Conservation (phyloP, 2,888 invertebrate species). For the Meteorus cinctellus region DNA sequence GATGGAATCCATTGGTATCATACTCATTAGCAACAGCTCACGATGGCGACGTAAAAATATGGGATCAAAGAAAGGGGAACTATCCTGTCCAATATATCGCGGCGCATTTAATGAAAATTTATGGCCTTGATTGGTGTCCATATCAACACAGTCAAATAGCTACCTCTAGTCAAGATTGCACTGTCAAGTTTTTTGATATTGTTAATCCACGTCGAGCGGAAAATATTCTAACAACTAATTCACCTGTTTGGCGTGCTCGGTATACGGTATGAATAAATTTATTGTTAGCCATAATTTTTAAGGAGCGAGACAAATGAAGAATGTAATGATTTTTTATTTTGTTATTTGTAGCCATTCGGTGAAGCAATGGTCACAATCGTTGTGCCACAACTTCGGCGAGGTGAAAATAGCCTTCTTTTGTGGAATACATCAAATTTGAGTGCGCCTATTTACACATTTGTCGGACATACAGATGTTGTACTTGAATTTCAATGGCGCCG, state of each 20-base stretch:
- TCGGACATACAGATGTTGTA: slow-evolving; percentile 96
- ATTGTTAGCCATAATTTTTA: background rate
- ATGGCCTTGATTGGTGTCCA: slow-evolving; percentile 96
- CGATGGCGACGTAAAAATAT: slow-evolving; percentile 95
- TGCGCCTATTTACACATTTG: slow-evolving; percentile 89
- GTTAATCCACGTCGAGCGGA: slow-evolving; percentile 89
- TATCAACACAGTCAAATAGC: slow-evolving; percentile 88
- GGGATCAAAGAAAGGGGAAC: slow-evolving; percentile 93
- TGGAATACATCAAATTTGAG: slow-evolving; percentile 85
- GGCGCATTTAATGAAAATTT: slow-evolving; percentile 90
- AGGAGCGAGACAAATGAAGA: background rate
- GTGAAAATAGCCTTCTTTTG: slow-evolving; percentile 87
- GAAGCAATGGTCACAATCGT: slow-evolving; percentile 93
- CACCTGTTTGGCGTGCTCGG: slow-evolving; percentile 94
- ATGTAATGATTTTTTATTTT: background rate
- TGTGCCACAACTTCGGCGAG: slow-evolving; percentile 91
- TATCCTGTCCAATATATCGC: slow-evolving; percentile 94
- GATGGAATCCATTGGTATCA: slow-evolving; percentile 91
- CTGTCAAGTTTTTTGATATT: slow-evolving; percentile 95
- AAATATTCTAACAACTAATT: slow-evolving; percentile 87
- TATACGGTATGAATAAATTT: slow-evolving; percentile 79
- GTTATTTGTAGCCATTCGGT: slow-evolving; percentile 86
- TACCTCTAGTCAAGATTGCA: slow-evolving; percentile 96
- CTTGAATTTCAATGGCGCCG: slow-evolving; percentile 96
- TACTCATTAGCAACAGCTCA: slow-evolving; percentile 94